Percentiles rank a stretch among this genome's conserved stretches.
Conservation (phyloP, 1,140 invertebrate species). For the Drosophila bifasciata region DNA sequence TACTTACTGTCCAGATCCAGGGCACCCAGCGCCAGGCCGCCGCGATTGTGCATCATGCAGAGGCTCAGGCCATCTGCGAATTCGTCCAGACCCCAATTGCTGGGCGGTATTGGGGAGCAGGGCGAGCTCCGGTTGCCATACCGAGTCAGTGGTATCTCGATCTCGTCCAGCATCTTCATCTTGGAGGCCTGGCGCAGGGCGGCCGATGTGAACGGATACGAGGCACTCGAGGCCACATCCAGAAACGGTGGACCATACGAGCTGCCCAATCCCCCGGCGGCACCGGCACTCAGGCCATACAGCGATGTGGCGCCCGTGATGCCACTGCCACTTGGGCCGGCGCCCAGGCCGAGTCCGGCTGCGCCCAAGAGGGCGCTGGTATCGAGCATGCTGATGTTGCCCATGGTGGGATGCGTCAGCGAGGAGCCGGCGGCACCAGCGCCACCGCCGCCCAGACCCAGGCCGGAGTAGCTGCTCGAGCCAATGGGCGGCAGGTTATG, state of each 20-base stretch:
- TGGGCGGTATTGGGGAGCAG: constrained; percentile 86
- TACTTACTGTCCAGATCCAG: constrained; percentile 86
- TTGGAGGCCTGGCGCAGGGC: constrained; percentile 86
- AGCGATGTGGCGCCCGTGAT: constrained; percentile 72
- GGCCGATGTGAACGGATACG: constrained; percentile 87
- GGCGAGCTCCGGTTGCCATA: constrained; percentile 87
- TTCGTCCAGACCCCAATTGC: constrained; percentile 87
- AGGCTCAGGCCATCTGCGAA: constrained; percentile 87
- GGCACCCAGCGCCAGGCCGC: constrained; percentile 85
- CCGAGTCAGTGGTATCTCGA: constrained; percentile 87
- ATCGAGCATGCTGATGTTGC: constrained; percentile 74
- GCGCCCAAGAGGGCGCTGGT: constrained; percentile 66
- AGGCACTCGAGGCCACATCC: constrained; percentile 79
- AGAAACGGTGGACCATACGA: constrained; percentile 74
- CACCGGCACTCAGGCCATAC: constrained; percentile 62
- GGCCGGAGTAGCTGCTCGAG: constrained; percentile 77
- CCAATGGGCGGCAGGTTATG: constrained; percentile 84
- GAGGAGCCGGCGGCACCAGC: constrained; percentile 61
- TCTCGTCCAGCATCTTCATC: constrained; percentile 88
- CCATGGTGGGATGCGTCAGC: constrained; percentile 77
- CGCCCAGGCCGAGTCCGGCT: constrained; percentile 46
- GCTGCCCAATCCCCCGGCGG: constrained; percentile 61
- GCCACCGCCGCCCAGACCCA: constrained; percentile 68
- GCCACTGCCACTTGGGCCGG: constrained; percentile 55
- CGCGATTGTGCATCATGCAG: constrained; percentile 86